Conservation (phyloP, 1,140 invertebrate genomes). For the fruit fly (Drosophila melanogaster) region DNA sequence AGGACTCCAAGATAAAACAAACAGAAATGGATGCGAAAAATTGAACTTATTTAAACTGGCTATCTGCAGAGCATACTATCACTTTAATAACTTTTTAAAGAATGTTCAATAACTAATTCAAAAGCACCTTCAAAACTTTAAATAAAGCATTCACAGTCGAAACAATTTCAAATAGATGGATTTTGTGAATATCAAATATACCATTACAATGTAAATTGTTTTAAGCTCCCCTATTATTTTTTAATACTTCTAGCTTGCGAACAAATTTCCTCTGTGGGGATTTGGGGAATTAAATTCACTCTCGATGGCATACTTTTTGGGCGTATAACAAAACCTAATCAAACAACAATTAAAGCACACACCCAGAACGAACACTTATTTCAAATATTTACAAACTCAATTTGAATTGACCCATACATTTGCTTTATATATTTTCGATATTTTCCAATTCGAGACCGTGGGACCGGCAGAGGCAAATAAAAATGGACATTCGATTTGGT, state of each 20-base stretch:
- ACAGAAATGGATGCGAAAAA: background rate
- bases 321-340: slow-evolving; percentile 39
- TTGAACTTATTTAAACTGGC: too few species aligned
- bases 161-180: slow-evolving; percentile 3
- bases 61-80: too few species aligned
- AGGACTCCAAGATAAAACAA: background rate
- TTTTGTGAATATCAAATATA: slow-evolving; percentile 19
- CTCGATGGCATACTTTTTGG: slow-evolving; percentile 9
- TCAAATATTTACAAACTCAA: slow-evolving; percentile 53
- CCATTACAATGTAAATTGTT: slow-evolving; percentile 13
- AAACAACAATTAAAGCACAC: slow-evolving; percentile 44
- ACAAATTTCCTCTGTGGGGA: slow-evolving; percentile 13
- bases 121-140: too few species aligned
- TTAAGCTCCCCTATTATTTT: slow-evolving; percentile 30
- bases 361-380: slow-evolving; percentile 21
- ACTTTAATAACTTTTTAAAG: too few species aligned
- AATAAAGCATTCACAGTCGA: background rate
- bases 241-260: slow-evolving; percentile 17
- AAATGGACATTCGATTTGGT: slow-evolving; percentile 43
- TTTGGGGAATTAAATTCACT: slow-evolving; percentile 26
- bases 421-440: slow-evolving; percentile 36
- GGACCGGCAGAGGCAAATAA: slow-evolving; percentile 8
- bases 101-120: too few species aligned
- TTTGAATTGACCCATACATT: slow-evolving; percentile 43
- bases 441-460: slow-evolving; percentile 1